These are phyloP conservation scores for Setophaga petechia DNA, from an alignment of 2,113 vertebrate genomes.

Conservation along the genomic window DNA sequence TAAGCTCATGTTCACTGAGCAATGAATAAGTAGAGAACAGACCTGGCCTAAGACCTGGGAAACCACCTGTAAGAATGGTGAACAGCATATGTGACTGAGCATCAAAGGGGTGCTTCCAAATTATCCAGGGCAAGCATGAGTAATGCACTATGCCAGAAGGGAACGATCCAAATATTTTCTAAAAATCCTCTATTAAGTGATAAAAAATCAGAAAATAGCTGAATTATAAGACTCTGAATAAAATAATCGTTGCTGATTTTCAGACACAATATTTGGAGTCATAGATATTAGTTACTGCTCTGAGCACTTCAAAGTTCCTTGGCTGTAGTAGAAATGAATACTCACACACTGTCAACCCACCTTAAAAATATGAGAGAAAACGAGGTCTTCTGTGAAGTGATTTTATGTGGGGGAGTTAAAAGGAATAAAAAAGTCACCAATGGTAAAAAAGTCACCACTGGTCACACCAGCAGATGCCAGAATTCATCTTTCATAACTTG, in stretches of 20 bases:
- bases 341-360: background rate
- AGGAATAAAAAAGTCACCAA: background rate
- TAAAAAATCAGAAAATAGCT: background rate
- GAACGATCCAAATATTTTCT: background rate
- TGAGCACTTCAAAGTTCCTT: background rate
- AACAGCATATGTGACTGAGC: background rate
- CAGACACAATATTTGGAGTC: background rate
- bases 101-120: background rate
- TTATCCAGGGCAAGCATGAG: background rate
- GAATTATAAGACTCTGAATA: background rate
- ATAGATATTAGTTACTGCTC: background rate
- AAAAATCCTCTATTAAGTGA: background rate
- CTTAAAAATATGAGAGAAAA: background rate
- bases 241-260: background rate
- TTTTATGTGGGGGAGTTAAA: background rate
- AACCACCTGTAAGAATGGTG: background rate
- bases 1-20: background rate
- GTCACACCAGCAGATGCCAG: background rate
- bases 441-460: background rate
- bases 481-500: background rate
- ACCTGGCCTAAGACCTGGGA: background rate
- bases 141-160: background rate
- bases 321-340: background rate
- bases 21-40: background rate
- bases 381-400: background rate